A percentile compares a stretch with the other conserved stretches of the same genome.
Conservation (phyloP, 2,113 vertebrate genomes). For the Osmerus mordax region DNA sequence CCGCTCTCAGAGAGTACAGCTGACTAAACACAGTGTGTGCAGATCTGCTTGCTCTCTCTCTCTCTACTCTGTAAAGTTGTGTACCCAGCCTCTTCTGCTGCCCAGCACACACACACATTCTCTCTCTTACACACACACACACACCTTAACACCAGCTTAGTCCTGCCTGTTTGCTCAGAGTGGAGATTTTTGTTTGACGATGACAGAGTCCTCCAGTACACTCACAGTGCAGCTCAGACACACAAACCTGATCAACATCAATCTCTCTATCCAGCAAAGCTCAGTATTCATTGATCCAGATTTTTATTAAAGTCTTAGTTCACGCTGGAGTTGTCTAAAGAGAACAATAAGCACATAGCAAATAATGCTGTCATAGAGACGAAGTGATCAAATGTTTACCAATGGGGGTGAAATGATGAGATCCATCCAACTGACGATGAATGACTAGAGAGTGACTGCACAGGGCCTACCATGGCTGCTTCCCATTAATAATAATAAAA, state of each 20-base stretch:
- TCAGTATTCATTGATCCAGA: too few relatives aligned
- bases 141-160: slow-evolving; percentile 61
- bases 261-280: too few relatives aligned
- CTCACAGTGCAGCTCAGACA: slow-evolving; percentile 29
- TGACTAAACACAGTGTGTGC: slow-evolving; percentile 75
- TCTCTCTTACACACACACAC: slow-evolving; percentile 20
- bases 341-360: slow-evolving; percentile 27
- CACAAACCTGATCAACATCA: too few relatives aligned
- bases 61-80: slow-evolving; percentile 61
- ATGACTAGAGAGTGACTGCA: slow-evolving; percentile 4
- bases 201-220: not conserved
- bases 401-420: slow-evolving; percentile 46
- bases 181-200: not conserved
- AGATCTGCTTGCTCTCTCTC: slow-evolving; percentile 62
- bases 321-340: too few relatives aligned
- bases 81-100: slow-evolving; percentile 69
- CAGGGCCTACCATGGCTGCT: too few relatives aligned
- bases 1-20: slow-evolving; percentile 67
- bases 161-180: slow-evolving; percentile 66
- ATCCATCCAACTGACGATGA: slow-evolving; percentile 35
- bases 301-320: too few relatives aligned
- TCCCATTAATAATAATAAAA: too few relatives aligned
- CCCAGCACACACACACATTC: slow-evolving; percentile 46
- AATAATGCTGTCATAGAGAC: slow-evolving; percentile 53
- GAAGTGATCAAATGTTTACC: slow-evolving; percentile 46